These are phyloP conservation scores for Synergus itoensis DNA, from an alignment of 2,888 invertebrate genomes.

Conservation along the genomic window DNA sequence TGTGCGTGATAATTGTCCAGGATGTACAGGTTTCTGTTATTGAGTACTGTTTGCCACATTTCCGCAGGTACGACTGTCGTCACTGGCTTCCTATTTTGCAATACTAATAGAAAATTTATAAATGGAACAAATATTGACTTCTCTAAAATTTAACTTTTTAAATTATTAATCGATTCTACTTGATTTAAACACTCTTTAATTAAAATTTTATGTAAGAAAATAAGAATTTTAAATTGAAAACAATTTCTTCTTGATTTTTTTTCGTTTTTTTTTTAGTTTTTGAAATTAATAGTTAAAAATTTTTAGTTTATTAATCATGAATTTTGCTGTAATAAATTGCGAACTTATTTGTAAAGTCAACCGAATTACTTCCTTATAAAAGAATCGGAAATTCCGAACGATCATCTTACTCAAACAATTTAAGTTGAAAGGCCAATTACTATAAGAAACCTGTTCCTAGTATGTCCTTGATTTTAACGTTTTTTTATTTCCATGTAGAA, in stretches of 20 bases:
- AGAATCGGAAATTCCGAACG: neutral
- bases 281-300: neutral
- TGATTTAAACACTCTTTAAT: neutral
- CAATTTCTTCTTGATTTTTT: neutral
- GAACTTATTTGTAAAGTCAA: neutral
- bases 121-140: neutral
- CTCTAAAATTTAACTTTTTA: neutral
- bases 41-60: conserved; percentile 2
- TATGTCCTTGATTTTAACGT: neutral
- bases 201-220: no score
- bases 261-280: neutral
- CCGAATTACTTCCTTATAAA: neutral
- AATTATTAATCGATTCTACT: neutral
- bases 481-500: neutral
- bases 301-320: neutral
- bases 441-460: conserved; percentile 11
- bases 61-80: neutral
- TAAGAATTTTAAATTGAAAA: neutral
- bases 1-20: conserved; percentile 1
- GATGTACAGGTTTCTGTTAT: neutral
- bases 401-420: neutral
- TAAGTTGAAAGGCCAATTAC: neutral
- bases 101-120: neutral
- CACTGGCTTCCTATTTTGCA: neutral
- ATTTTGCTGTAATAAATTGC: no score